A percentile compares a stretch with the other conserved stretches of the same genome.
These are phyloP conservation scores for Euleptes europaea DNA, from an alignment of 2,113 vertebrate genomes.

Conservation along the genomic window DNA sequence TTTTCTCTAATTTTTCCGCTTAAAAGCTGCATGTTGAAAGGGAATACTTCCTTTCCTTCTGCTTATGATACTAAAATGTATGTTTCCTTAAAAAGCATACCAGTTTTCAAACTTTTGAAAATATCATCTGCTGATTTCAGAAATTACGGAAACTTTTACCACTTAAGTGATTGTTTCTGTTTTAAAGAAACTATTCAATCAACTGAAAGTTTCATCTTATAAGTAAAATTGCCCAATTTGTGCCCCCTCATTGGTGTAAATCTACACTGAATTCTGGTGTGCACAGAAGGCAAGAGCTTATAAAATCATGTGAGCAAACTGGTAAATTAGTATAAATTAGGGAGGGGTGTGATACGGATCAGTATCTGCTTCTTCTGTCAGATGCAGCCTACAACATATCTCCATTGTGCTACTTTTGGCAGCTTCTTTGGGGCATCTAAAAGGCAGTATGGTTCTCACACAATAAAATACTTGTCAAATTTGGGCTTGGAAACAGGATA, in stretches of 20 bases:
- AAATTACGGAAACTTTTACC: background rate
- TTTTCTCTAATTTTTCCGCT: background rate
- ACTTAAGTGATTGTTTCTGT: background rate
- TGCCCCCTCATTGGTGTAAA: background rate
- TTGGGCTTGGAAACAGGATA: no score
- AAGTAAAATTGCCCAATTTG: background rate
- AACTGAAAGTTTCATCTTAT: constrained; percentile 3
- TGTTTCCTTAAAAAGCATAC: background rate
- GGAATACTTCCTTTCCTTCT: background rate
- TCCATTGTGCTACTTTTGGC: no score
- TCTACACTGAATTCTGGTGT: background rate
- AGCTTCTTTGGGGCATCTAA: no score
- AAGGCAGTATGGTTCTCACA: no score
- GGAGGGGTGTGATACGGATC: no score
- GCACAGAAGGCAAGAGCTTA: background rate
- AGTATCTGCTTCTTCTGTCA: no score
- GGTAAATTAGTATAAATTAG: background rate
- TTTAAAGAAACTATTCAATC: background rate
- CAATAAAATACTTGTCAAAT: no score
- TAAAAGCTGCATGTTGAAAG: background rate
- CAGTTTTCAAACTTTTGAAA: constrained; percentile 32
- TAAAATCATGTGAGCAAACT: background rate
- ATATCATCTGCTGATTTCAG: background rate
- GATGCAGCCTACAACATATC: no score
- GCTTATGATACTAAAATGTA: background rate